A percentile compares a stretch with the other conserved stretches of the same genome.
Evolutionary conservation across 2,113 vertebrate species (phyloP).

Genomic region (Ochotona princeps): DNA sequence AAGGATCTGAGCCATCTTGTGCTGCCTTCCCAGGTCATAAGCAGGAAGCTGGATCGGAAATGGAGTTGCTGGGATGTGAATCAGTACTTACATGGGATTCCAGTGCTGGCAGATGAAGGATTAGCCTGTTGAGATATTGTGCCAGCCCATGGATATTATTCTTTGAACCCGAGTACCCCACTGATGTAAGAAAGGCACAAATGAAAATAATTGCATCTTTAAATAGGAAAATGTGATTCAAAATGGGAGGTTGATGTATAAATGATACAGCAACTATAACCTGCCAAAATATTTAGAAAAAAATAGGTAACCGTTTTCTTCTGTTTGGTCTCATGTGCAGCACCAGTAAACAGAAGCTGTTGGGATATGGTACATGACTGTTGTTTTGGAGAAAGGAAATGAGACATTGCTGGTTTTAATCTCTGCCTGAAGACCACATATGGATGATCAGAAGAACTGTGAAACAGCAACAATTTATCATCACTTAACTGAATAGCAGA

Average conservation of each 20-base stretch:
- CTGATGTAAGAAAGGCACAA: not conserved
- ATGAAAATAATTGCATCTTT: not conserved
- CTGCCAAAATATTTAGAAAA: not conserved
- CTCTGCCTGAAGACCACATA: not conserved
- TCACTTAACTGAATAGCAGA: not conserved
- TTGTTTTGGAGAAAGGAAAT: not conserved
- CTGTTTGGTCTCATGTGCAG: not conserved
- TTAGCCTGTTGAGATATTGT: too few species aligned
- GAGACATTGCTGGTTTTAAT: not conserved
- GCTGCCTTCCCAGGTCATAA: too few species aligned
- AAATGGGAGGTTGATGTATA: not conserved
- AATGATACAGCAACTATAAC: not conserved
- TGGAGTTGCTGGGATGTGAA: too few species aligned
- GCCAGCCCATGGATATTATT: too few species aligned
- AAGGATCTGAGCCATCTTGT: too few species aligned
- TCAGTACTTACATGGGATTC: too few species aligned
- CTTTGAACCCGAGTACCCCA: not conserved
- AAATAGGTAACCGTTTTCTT: not conserved
- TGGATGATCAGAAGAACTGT: not conserved
- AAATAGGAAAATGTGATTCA: not conserved
- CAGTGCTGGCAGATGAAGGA: too few species aligned
- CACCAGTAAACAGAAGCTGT: not conserved
- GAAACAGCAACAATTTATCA: not conserved
- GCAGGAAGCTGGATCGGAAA: too few species aligned
- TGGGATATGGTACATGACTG: not conserved